These are phyloP conservation scores for Festucalex cinctus DNA, from an alignment of 2,113 vertebrate species.

Conservation along the genomic window DNA sequence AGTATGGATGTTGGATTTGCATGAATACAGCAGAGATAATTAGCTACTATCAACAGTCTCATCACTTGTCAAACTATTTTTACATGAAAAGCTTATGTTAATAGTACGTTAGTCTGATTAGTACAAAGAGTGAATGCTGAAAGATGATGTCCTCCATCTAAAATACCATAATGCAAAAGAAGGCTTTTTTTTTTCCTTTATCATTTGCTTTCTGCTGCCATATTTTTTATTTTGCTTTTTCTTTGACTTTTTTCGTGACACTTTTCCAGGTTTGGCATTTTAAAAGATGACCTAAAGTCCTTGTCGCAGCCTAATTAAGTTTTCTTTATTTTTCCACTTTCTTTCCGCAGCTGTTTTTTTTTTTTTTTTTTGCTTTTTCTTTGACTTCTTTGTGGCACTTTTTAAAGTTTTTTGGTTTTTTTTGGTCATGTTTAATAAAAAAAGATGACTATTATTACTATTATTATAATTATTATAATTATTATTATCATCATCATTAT, in stretches of 20 bases:
- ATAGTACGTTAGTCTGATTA: constrained; percentile 9
- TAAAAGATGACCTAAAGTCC: too few relatives aligned
- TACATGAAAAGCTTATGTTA: constrained; percentile 16
- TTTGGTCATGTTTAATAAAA: too few relatives aligned
- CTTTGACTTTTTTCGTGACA: too few relatives aligned
- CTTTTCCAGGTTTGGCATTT: neutral
- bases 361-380: too few relatives aligned
- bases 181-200: neutral
- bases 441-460: too few relatives aligned
- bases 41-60: neutral
- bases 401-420: too few relatives aligned
- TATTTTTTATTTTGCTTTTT: neutral
- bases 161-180: neutral
- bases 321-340: too few relatives aligned
- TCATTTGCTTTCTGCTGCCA: neutral
- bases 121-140: constrained; percentile 7
- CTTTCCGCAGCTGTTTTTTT: too few relatives aligned
- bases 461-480: too few relatives aligned
- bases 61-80: constrained; percentile 12
- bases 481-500: too few relatives aligned
- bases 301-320: too few relatives aligned
- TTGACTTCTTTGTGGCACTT: too few relatives aligned
- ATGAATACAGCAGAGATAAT: neutral
- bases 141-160: neutral
- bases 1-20: neutral